Evolutionary conservation across 2,113 vertebrate genomes (phyloP).

Genomic region (Phalacrocorax carbo): DNA sequence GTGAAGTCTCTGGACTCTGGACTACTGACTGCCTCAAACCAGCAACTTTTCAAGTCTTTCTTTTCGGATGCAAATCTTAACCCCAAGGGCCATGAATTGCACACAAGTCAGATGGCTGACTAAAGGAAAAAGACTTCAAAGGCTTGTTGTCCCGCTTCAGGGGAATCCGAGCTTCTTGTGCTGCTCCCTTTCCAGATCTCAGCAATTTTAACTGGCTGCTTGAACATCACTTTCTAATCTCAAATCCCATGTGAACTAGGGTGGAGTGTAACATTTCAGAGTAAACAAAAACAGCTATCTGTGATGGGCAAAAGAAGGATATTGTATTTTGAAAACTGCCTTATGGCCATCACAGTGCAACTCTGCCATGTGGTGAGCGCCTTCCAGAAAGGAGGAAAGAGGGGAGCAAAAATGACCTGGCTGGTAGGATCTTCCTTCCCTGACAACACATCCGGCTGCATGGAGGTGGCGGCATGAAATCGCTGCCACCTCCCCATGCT

Average conservation of each 20-base stretch:
- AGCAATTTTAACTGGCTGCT: slow-evolving; percentile 47
- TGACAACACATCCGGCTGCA: rapidly evolving
- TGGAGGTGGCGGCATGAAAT: neutral
- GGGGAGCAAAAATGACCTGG: rapidly evolving
- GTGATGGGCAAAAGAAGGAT: neutral
- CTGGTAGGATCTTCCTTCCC: neutral
- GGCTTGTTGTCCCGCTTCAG: slow-evolving; percentile 21
- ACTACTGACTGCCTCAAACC: neutral
- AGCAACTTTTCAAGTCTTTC: slow-evolving; percentile 46
- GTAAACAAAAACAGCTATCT: slow-evolving; percentile 10
- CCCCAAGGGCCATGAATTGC: neutral
- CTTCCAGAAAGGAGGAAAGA: neutral
- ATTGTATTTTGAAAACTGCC: neutral
- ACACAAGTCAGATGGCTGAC: slow-evolving; percentile 26
- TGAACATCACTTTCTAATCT: slow-evolving; percentile 18
- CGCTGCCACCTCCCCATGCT: neutral
- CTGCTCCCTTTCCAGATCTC: slow-evolving; percentile 31
- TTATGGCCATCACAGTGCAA: neutral
- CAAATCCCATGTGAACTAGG: neutral
- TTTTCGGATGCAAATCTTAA: slow-evolving; percentile 62
- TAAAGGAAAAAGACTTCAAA: slow-evolving; percentile 64
- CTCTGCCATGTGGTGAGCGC: neutral
- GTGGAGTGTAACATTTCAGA: neutral
- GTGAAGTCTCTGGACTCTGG: neutral
- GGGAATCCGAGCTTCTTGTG: slow-evolving; percentile 7